Conservation (phyloP, 2,113 vertebrate species). For the Philantomba maxwellii region DNA sequence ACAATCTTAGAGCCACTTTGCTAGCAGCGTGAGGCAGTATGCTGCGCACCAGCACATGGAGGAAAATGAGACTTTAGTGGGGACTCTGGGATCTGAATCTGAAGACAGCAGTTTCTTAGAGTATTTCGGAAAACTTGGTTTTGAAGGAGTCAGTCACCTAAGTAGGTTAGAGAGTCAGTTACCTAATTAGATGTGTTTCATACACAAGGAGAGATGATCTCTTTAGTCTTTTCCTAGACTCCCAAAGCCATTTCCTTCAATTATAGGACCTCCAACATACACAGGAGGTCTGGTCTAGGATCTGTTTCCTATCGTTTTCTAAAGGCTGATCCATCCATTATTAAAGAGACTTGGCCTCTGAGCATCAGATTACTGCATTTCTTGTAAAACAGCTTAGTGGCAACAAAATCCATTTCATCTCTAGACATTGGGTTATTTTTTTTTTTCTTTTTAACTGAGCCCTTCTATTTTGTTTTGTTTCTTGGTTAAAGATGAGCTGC, state of each 20-base stretch:
- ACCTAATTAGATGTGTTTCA: neutral
- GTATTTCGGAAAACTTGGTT: slow-evolving; percentile 13
- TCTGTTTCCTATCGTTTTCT: slow-evolving; percentile 24
- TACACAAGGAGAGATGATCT: neutral
- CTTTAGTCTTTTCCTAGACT: neutral
- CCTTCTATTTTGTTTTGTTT: slow-evolving; percentile 30
- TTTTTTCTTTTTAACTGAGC: neutral
- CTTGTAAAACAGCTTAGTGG: slow-evolving; percentile 59
- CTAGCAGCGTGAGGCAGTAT: neutral
- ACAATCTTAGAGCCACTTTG: neutral
- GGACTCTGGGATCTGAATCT: neutral
- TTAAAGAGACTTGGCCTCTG: slow-evolving; percentile 33
- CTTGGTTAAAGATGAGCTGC: neutral
- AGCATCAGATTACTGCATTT: slow-evolving; percentile 56
- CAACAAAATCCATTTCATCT: slow-evolving; percentile 59
- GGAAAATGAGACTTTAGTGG: neutral
- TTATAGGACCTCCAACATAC: neutral
- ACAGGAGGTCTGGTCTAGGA: neutral
- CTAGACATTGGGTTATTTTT: neutral
- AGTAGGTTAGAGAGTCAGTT: neutral
- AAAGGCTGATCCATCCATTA: neutral
- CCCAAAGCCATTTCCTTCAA: neutral
- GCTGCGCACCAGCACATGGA: neutral
- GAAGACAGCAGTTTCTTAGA: neutral
- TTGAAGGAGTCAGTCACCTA: slow-evolving; percentile 7